phyloP scores from a whole-genome alignment of 2,888 invertebrate genomes.

The Cosmia pyralina region DNA sequence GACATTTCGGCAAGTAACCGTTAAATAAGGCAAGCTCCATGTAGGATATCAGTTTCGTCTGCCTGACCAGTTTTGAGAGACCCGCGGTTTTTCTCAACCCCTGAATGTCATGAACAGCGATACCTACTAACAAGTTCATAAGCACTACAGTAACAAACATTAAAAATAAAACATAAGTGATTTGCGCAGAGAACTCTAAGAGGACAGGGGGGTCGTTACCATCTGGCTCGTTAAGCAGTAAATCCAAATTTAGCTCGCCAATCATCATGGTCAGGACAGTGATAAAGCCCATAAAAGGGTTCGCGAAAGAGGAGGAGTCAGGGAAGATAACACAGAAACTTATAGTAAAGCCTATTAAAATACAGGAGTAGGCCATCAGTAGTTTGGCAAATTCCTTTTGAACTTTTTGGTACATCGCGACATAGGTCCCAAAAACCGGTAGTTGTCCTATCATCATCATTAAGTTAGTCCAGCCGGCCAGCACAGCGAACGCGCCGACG shows the following conservation, averaged over 20 bases:
- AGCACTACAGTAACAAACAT: slow-evolving; percentile 96
- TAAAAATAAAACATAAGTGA: slow-evolving; percentile 94
- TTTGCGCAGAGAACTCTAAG: slow-evolving; percentile 94
- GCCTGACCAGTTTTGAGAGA: slow-evolving; percentile 94
- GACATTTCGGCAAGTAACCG: slow-evolving; percentile 93
- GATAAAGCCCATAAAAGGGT: slow-evolving; percentile 95
- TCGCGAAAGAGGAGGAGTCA: slow-evolving; percentile 94
- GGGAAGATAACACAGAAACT: slow-evolving; percentile 97
- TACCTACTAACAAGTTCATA: slow-evolving; percentile 96
- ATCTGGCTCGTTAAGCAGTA: slow-evolving; percentile 93
- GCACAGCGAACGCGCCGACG: slow-evolving; percentile 95
- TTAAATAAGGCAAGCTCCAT: slow-evolving; percentile 95
- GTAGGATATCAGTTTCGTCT: slow-evolving; percentile 96
- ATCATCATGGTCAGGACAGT: slow-evolving; percentile 97
- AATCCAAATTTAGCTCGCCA: slow-evolving; percentile 94
- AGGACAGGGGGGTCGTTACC: slow-evolving; percentile 94
- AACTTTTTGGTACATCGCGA: slow-evolving; percentile 97
- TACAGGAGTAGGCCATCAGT: slow-evolving; percentile 95
- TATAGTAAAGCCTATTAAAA: slow-evolving; percentile 96
- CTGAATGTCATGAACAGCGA: slow-evolving; percentile 96
- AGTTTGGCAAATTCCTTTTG: slow-evolving; percentile 96
- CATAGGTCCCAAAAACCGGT: slow-evolving; percentile 96
- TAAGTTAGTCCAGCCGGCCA: slow-evolving; percentile 96
- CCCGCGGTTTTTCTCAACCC: slow-evolving; percentile 96
- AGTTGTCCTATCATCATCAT: slow-evolving; percentile 97